Evolutionary conservation across 2,888 invertebrate species (phyloP).

Genomic region (Stegophylla sp.): DNA sequence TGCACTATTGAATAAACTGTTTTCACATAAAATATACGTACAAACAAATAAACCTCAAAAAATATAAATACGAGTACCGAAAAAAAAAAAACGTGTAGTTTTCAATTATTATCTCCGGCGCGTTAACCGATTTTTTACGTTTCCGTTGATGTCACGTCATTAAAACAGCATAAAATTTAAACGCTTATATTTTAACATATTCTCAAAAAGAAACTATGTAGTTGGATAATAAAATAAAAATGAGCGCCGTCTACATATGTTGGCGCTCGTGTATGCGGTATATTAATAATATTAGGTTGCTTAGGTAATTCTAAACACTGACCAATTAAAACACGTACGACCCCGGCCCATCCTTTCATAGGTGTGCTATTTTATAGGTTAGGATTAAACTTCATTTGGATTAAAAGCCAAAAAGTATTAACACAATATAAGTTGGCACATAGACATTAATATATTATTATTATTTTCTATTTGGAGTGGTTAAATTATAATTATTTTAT

Average conservation of each 20-base stretch:
- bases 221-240: slow-evolving; percentile 31
- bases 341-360: neutral
- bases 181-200: slow-evolving; percentile 32
- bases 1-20: slow-evolving; percentile 18
- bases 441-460: too few species aligned
- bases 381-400: too few species aligned
- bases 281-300: neutral
- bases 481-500: too few species aligned
- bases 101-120: slow-evolving; percentile 26
- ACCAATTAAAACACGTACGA: neutral
- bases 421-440: too few species aligned
- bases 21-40: neutral
- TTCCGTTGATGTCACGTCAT: slow-evolving; percentile 25
- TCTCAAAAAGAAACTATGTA: slow-evolving; percentile 29
- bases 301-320: neutral
- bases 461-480: too few species aligned
- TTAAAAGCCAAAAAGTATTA: too few species aligned
- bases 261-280: neutral
- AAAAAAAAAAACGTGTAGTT: slow-evolving; percentile 39
- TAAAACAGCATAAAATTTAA: slow-evolving; percentile 35
- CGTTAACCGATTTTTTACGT: slow-evolving; percentile 16
- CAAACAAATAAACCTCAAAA: neutral
- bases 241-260: too few species aligned
- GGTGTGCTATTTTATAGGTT: neutral
- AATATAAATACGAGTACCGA: slow-evolving; percentile 11